Base-by-base conservation (phyloP, 2,797 vertebrate species). In the Hoplostethus mediterraneus region DNA sequence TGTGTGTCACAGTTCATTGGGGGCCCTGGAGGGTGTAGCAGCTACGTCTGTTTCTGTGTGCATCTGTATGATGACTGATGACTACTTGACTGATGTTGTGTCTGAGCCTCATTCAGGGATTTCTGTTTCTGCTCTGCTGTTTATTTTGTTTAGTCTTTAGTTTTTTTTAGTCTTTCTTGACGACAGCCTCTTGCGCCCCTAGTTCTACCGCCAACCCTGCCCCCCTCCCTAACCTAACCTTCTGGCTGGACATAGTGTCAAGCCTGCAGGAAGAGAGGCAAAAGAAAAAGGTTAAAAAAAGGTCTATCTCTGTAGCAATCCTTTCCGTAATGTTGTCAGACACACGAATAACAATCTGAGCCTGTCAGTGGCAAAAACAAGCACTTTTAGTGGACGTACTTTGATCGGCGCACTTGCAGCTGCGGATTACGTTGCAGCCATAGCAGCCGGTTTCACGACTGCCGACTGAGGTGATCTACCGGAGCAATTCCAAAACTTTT, bases 11-110 rank as follows among this genome's bases (percentile, higher is more conserved):
- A 28, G 28, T 28, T 72, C 17, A 42, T 36, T 21, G 49, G 47
- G 28, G 28, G 28, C 28, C 28, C 28, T 16, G 13, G 17, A 25
- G 17, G 4, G 21, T 42, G 45, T 73, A 21, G 21, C 30, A 62
- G 33, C 33, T 28, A 28, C 9, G 42, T 69, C 64, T 4, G 36
- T 44, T 65, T 62, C 77, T 56, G 76, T 73, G 62, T 82, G 77
- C 54, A 0, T 33, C 64, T 82, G 79, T 70, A 76, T 49, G 44
- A n/a, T 12, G 17, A 13, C 60, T 13, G 61, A 70, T 72, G 66
- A 48, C 81, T 88, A 86, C 65, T 63, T 91, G 91, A 84, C 84
- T 86, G 72, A 71, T 87, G 68, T 85, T 88, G 71, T 83, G 85
- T 86, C 79, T 74, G 67, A 60, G 62, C 38, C 53, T 62, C 72